Evolutionary conservation across 2,113 vertebrate genomes (phyloP).

Genomic region (Columba janthina): DNA sequence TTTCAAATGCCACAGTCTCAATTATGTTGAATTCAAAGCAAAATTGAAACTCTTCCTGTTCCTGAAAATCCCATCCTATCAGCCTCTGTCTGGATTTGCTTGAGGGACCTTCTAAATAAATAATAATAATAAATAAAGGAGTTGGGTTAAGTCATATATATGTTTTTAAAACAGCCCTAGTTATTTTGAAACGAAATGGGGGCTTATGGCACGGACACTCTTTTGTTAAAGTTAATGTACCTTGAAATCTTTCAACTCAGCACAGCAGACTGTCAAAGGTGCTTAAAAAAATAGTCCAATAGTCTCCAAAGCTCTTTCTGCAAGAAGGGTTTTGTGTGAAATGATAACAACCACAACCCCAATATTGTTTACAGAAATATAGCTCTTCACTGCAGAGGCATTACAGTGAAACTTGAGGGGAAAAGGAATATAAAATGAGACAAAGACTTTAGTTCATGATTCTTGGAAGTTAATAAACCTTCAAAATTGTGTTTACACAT

Average conservation of each 20-base stretch:
- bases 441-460: not conserved
- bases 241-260: conserved; percentile 66
- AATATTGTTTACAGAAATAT: conserved; percentile 66
- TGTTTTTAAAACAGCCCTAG: conserved; percentile 28
- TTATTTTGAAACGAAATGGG: conserved; percentile 47
- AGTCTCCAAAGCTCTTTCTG: conserved; percentile 56
- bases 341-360: conserved; percentile 56
- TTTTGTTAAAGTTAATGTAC: conserved; percentile 72
- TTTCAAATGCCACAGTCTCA: conserved; percentile 64
- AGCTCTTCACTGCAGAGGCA: conserved; percentile 28
- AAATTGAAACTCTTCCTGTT: conserved; percentile 48
- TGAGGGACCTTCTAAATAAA: conserved; percentile 51
- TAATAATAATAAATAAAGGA: conserved; percentile 63
- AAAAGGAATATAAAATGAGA: conserved; percentile 39
- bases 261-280: conserved; percentile 59
- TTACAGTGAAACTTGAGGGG: not conserved
- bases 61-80: conserved; percentile 51
- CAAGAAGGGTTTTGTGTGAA: conserved; percentile 66
- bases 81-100: conserved; percentile 50
- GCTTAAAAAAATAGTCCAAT: conserved; percentile 67
- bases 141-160: conserved; percentile 45
- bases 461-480: conserved; percentile 24
- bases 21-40: conserved; percentile 61
- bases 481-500: not conserved
- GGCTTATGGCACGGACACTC: conserved; percentile 36